Base-by-base conservation (phyloP, 2,113 vertebrate genomes). In the Sinocyclocheilus anophthalmus region DNA sequence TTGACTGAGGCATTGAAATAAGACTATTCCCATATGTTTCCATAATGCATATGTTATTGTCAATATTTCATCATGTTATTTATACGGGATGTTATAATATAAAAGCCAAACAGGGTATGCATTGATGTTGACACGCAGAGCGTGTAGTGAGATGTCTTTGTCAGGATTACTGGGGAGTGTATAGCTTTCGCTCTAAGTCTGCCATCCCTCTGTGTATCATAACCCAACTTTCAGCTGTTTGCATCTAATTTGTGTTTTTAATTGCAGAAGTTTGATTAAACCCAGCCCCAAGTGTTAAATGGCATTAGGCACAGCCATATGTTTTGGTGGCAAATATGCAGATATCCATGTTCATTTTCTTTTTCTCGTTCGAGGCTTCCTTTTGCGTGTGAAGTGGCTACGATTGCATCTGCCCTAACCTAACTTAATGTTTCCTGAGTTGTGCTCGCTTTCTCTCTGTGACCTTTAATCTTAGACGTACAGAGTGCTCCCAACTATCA, bases 231-330 rank as follows among this genome's bases (percentile, higher is more conserved):
- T 94, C 90, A 93, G 92, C 93, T 94, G 93, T 94, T 93, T 92
- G 92, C 93, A 94, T 95, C 92, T 94, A 93, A 94, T 95, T 94
- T 94, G 93, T 93, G 81, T 93, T 93, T 93, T 93, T 94, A 95
- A 95, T 95, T 95, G 94, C 91, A 88, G 87, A 92, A 94, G 92
- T 94, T 94, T 94, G 93, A 95, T 95, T 95, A 95, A 95, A 93
- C 91, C 92, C 92, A 92, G 93, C 94, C 94, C 92, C 94, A 91
- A 93, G 94, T 95, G 94, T 93, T 94, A 90, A 91, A 87, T 88
- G 92, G 94, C 92, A 94, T 95, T 94, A 94, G 92, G 91, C 92
- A 45, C 89, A 89, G 91, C 94, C 94, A 94, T 94, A 94, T 94
- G 94, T 95, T 92, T 88, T 88, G 92, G 85, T 85, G 87, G 78